Percentiles rank a stretch among this genome's conserved stretches.
Evolutionary conservation across 2,113 vertebrate species (phyloP).

Genomic region (Tringa solitaria): DNA sequence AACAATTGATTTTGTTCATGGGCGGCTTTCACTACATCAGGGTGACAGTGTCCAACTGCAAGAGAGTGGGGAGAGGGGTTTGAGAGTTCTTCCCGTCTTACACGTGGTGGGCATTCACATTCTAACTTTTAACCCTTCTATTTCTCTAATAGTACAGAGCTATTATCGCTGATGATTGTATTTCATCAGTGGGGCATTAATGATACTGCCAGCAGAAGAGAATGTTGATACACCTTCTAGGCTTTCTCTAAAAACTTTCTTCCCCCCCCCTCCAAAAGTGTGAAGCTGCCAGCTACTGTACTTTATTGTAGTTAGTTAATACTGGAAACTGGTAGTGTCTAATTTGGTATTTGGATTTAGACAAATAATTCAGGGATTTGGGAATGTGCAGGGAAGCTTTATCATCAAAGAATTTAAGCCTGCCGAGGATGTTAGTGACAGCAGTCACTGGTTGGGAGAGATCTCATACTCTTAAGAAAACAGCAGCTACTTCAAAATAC

Average conservation of each 20-base stretch:
- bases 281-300: not conserved
- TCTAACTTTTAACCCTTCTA: fast-evolving
- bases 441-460: not conserved
- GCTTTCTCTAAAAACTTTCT: not conserved
- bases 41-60: conserved; percentile 93
- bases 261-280: not conserved
- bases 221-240: fast-evolving
- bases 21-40: conserved; percentile 86
- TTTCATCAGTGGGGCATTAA: not conserved
- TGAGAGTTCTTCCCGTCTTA: not conserved
- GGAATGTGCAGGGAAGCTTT: not conserved
- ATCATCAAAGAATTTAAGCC: not conserved
- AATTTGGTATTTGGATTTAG: not conserved
- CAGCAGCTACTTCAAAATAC: not conserved
- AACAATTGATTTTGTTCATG: conserved; percentile 85
- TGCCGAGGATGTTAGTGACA: not conserved
- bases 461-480: not conserved
- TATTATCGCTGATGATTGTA: fast-evolving
- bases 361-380: not conserved
- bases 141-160: not conserved
- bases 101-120: not conserved
- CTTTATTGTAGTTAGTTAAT: not conserved
- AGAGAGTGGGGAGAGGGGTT: not conserved
- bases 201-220: not conserved
- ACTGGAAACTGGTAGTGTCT: not conserved